phyloP scores from a whole-genome alignment of 2,113 vertebrate species.

The Tringa solitaria region DNA sequence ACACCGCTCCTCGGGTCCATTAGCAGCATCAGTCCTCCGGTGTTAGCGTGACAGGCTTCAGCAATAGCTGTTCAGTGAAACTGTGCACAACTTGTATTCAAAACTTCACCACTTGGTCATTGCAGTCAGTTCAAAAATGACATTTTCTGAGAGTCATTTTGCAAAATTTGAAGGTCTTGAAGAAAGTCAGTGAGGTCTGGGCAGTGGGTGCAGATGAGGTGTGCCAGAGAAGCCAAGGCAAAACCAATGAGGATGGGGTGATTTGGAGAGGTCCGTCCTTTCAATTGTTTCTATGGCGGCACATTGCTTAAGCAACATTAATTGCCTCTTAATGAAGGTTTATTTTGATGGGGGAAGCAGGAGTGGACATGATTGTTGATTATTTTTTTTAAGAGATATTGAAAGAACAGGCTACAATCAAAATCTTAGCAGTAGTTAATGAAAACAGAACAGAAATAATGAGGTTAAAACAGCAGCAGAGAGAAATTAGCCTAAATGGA shows the following conservation, averaged over 20 bases:
- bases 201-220: background rate
- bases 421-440: background rate
- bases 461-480: background rate
- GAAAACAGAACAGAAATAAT: background rate
- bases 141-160: background rate
- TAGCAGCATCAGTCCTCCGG: background rate
- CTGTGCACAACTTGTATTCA: background rate
- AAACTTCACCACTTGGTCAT: background rate
- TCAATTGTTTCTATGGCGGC: background rate
- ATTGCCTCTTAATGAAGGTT: background rate
- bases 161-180: background rate
- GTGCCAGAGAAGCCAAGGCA: background rate
- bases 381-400: background rate
- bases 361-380: background rate
- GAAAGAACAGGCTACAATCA: background rate
- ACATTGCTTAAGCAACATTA: background rate
- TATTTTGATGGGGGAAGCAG: background rate
- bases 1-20: background rate
- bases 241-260: background rate
- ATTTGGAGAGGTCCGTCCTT: background rate
- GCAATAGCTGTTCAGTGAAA: background rate
- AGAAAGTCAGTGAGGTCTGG: background rate
- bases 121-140: background rate
- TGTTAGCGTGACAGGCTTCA: background rate
- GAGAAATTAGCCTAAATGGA: background rate